phyloP scores from a whole-genome alignment of 2,888 invertebrate genomes.

The Phortica magna region DNA sequence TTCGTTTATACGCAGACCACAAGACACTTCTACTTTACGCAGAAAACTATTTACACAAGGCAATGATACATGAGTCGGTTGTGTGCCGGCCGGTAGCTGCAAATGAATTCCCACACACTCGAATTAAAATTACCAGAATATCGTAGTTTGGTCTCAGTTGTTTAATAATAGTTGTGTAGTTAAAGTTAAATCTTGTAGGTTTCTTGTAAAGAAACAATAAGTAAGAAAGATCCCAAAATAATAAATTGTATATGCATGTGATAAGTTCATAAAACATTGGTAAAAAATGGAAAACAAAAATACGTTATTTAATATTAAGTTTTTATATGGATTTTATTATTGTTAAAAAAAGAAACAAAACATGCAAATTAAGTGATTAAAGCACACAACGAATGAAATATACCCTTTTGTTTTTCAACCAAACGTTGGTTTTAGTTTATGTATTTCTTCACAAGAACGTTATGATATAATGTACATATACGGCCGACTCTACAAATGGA shows the following conservation, averaged over 20 bases:
- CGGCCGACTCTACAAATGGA: too few relatives aligned
- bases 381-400: not conserved
- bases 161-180: not conserved
- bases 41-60: conserved; percentile 71
- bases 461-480: too few relatives aligned
- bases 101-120: not conserved
- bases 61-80: conserved; percentile 53
- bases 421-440: too few relatives aligned
- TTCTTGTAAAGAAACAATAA: conserved; percentile 21
- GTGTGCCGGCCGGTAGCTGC: not conserved
- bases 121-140: conserved; percentile 16
- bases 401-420: not conserved
- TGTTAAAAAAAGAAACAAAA: conserved; percentile 15
- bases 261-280: conserved; percentile 24
- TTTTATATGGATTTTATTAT: conserved; percentile 20
- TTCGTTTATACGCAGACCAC: conserved; percentile 53
- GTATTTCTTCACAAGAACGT: too few relatives aligned
- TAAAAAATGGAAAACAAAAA: not conserved
- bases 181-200: not conserved
- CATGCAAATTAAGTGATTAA: not conserved
- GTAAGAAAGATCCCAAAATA: conserved; percentile 7
- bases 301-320: conserved; percentile 25
- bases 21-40: conserved; percentile 71
- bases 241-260: conserved; percentile 16
- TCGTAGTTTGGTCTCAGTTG: not conserved